Base-by-base conservation (phyloP, 2,113 vertebrate species). In the Vidua chalybeata region DNA sequence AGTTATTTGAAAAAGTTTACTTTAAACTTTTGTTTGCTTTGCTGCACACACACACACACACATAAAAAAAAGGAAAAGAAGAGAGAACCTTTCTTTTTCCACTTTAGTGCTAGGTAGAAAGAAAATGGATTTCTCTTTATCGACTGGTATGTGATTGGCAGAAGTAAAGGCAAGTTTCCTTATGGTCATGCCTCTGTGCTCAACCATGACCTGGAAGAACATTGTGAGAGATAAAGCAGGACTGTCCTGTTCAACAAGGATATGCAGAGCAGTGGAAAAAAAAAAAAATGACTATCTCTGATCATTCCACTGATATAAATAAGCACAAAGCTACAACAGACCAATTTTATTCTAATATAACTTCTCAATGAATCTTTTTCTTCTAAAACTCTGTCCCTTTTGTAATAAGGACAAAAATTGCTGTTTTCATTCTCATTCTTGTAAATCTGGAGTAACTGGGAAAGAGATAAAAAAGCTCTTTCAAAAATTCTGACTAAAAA, bases 41-140 rank as follows among this genome's bases (percentile, higher is more conserved):
- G 75, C 49, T 62, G 41, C n/a, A 23, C 9, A 22, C 27, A 67
- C 13, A 61, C 27, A 39, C 4, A 72, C 9, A 43, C 1, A 33
- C 23, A 13, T 30, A 14, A 61, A 12, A 26, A 30, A 16, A 11
- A 31, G 37, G 8, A 3, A 27, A 22, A 46, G 11, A 35, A 58
- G 11, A 78, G 37, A 94, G 12, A 69, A 18, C 15, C 56, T 94
- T 96, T 96, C 26, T 94, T 94, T 62, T 95, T 87, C 46, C 46
- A 86, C 46, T 93, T 84, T 56, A 84, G 75, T 71, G 61, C 76
- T 81, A 64, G 72, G 73, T 89, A 89, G 49, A 94, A 88, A 88
- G 88, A 63, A 95, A 94, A 90, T 81, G 30, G 68, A 90, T 96
- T 95, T 95, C 51, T 90, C 72, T 93, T 90, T 94, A 94, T 87